A percentile compares a stretch with the other conserved stretches of the same genome.
These are phyloP conservation scores for Drosophila multiciliata DNA, from an alignment of 2,888 invertebrate species.

Conservation along the genomic window DNA sequence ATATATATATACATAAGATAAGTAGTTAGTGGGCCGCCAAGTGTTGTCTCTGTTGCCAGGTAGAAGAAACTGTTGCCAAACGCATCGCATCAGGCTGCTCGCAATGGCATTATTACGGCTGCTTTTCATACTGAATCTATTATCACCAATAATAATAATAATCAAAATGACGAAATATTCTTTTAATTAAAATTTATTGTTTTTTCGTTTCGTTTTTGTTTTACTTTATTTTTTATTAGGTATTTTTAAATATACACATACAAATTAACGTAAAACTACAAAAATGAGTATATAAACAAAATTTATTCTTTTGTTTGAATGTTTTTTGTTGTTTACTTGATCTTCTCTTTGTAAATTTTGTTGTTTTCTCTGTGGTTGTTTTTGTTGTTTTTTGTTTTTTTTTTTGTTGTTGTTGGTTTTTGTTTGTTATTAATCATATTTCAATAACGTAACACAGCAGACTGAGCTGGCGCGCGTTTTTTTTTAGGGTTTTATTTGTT, in stretches of 20 bases:
- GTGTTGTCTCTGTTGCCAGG: constrained; percentile 35
- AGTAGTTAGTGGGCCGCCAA: constrained; percentile 7
- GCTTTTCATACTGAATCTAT: constrained; percentile 28
- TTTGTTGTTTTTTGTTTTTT: constrained; percentile 30
- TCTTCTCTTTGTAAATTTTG: constrained; percentile 45
- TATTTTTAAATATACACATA: constrained; percentile 81
- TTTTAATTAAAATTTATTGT: constrained; percentile 47
- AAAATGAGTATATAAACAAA: constrained; percentile 70
- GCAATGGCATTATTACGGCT: constrained; percentile 50
- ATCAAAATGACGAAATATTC: constrained; percentile 46
- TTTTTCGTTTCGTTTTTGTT: constrained; percentile 47
- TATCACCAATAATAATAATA: constrained; percentile 49
- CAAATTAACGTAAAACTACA: constrained; percentile 81
- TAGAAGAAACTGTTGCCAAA: constrained; percentile 46
- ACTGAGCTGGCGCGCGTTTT: constrained; percentile 69
- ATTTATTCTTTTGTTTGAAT: constrained; percentile 47
- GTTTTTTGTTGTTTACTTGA: constrained; percentile 38
- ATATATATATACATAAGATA: constrained; percentile 3
- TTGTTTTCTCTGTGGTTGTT: constrained; percentile 12
- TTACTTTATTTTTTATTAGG: constrained; percentile 67
- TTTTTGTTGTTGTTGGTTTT: constrained; percentile 34
- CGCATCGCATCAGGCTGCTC: constrained; percentile 31
- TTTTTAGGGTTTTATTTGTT: constrained; percentile 12
- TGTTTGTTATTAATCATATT: constrained; percentile 55
- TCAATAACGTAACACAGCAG: constrained; percentile 85